phyloP scores from a whole-genome alignment of 2,113 vertebrate genomes.

The Hiodon tergisus region DNA sequence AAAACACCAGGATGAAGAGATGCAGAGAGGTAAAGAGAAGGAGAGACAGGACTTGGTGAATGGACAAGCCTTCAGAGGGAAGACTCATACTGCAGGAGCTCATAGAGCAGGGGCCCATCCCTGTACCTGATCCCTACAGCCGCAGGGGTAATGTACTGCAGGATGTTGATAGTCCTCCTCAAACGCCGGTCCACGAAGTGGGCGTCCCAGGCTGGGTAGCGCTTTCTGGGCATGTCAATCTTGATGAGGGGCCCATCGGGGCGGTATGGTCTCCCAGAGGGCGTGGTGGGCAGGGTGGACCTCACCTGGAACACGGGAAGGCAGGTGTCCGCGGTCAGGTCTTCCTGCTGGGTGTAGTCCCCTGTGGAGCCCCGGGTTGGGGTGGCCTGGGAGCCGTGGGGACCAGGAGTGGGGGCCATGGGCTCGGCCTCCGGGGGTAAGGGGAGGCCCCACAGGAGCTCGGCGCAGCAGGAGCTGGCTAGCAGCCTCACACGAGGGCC shows the following conservation, averaged over 20 bases:
- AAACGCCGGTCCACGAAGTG: slow-evolving; percentile 98
- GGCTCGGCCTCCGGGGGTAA: slow-evolving; percentile 96
- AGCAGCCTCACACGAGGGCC: slow-evolving; percentile 87
- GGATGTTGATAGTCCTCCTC: slow-evolving; percentile 98
- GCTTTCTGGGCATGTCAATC: slow-evolving; percentile 99
- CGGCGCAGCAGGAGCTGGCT: slow-evolving; percentile 95
- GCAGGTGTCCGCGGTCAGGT: slow-evolving; percentile 92
- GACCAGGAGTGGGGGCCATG: slow-evolving; percentile 92
- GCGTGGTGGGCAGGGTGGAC: slow-evolving; percentile 85
- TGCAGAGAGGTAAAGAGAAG: slow-evolving; percentile 17
- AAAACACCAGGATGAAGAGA: slow-evolving; percentile 39
- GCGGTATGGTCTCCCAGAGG: slow-evolving; percentile 78
- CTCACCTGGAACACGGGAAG: slow-evolving; percentile 99
- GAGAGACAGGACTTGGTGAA: slow-evolving; percentile 22
- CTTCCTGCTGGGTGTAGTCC: slow-evolving; percentile 80
- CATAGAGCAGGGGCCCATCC: slow-evolving; percentile 95
- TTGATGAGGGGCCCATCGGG: slow-evolving; percentile 97
- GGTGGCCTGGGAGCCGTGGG: slow-evolving; percentile 89
- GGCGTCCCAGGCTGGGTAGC: slow-evolving; percentile 97
- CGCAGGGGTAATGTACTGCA: slow-evolving; percentile 94
- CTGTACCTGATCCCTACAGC: slow-evolving; percentile 98
- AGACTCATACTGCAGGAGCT: slow-evolving; percentile 98
- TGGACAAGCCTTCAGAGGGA: slow-evolving; percentile 78
- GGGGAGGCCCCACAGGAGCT: slow-evolving; percentile 98
- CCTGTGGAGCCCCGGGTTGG: slow-evolving; percentile 80